Evolutionary conservation across 2,113 vertebrate species (phyloP).

Genomic region (Varanus komodoensis): DNA sequence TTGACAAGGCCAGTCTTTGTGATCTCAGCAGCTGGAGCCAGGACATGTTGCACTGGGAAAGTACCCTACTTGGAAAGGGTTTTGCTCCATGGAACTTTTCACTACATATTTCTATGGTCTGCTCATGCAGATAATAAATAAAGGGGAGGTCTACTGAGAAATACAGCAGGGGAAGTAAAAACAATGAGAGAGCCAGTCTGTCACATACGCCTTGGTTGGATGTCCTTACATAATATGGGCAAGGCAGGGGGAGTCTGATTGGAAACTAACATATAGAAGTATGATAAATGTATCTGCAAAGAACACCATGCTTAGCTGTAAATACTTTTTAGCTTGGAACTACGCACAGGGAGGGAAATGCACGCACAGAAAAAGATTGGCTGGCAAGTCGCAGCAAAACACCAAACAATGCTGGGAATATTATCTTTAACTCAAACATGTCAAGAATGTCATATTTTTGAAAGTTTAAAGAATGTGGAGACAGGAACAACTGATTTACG

Average conservation of each 20-base stretch:
- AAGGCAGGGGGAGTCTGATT: background rate
- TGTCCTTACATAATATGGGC: slow-evolving; percentile 63
- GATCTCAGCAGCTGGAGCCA: slow-evolving; percentile 29
- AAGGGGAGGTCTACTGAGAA: slow-evolving; percentile 40
- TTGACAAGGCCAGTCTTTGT: slow-evolving; percentile 42
- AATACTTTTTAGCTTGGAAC: slow-evolving; percentile 30
- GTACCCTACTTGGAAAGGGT: slow-evolving; percentile 58
- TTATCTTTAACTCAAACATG: slow-evolving; percentile 7
- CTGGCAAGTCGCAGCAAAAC: background rate
- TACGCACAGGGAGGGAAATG: background rate
- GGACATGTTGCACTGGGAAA: slow-evolving; percentile 54
- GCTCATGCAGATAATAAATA: slow-evolving; percentile 62
- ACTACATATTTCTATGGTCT: slow-evolving; percentile 65
- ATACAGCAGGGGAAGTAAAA: slow-evolving; percentile 49
- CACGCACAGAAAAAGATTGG: background rate
- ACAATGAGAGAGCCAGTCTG: slow-evolving; percentile 43
- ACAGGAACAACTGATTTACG: slow-evolving; percentile 14
- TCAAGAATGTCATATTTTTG: slow-evolving; percentile 3
- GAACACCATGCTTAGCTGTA: slow-evolving; percentile 55
- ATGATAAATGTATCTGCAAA: slow-evolving; percentile 55
- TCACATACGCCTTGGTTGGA: slow-evolving; percentile 55
- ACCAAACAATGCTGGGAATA: background rate
- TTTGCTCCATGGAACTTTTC: slow-evolving; percentile 60
- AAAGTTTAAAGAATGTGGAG: background rate
- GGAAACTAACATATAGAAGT: slow-evolving; percentile 58